Conservation (phyloP, 2,888 invertebrate species). For the Platerodrilus igneus region DNA sequence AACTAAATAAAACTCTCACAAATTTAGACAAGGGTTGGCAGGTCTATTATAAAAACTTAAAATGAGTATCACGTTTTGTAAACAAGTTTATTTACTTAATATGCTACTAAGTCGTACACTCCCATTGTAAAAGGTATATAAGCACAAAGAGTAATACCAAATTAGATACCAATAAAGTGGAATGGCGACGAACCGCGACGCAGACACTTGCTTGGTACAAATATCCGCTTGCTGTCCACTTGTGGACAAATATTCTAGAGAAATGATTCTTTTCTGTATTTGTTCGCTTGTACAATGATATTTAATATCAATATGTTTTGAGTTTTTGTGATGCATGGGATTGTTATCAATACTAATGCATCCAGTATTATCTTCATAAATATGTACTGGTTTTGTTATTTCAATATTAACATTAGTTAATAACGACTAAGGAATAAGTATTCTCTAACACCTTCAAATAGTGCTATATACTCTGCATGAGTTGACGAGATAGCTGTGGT, state of each 20-base stretch:
- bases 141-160: too few species aligned
- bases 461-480: constrained; percentile 20
- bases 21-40: too few species aligned
- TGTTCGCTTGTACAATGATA: constrained; percentile 28
- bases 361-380: constrained; percentile 38
- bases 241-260: constrained; percentile 53
- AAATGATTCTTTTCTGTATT: constrained; percentile 43
- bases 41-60: too few species aligned
- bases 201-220: constrained; percentile 40
- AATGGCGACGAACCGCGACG: too few species aligned
- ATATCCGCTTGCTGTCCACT: constrained; percentile 51
- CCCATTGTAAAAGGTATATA: too few species aligned
- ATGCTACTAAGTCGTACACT: too few species aligned
- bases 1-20: too few species aligned
- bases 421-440: constrained; percentile 35
- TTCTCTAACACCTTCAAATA: constrained; percentile 34
- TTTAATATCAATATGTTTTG: constrained; percentile 37
- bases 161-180: too few species aligned
- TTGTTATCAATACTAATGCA: constrained; percentile 37
- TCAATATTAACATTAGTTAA: constrained; percentile 29
- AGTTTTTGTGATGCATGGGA: constrained; percentile 31
- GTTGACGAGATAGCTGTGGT: constrained; percentile 30
- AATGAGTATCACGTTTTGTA: too few species aligned
- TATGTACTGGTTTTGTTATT: constrained; percentile 23
- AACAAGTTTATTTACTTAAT: too few species aligned